Percentiles rank a stretch among this genome's conserved stretches.
These are phyloP conservation scores for Tragelaphus buxtoni DNA, from an alignment of 2,113 vertebrate species.

Conservation along the genomic window DNA sequence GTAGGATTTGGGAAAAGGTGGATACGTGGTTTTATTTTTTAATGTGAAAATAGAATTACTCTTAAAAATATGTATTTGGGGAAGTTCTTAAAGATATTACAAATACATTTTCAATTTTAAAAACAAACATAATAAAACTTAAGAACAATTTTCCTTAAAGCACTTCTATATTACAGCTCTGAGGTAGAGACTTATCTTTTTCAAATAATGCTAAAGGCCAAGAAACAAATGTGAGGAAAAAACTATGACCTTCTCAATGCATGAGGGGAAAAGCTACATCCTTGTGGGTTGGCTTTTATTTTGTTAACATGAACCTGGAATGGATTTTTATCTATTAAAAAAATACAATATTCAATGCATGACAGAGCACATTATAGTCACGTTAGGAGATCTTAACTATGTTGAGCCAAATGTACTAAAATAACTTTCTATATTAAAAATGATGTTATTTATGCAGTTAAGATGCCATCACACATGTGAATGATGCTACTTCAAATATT, in stretches of 20 bases:
- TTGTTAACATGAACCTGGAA: conserved; percentile 69
- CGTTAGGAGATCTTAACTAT: conserved; percentile 56
- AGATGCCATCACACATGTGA: conserved; percentile 65
- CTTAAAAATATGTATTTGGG: neutral
- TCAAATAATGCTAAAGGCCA: conserved; percentile 26
- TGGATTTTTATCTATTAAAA: conserved; percentile 73
- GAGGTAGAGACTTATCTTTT: neutral
- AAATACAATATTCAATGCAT: conserved; percentile 65
- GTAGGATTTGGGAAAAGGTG: neutral
- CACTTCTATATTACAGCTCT: neutral
- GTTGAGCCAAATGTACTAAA: conserved; percentile 63
- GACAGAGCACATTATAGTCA: conserved; percentile 66
- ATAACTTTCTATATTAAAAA: conserved; percentile 69
- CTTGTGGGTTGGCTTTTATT: conserved; percentile 64
- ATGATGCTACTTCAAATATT: conserved; percentile 73
- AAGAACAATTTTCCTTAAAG: conserved; percentile 15
- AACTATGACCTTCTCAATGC: conserved; percentile 41
- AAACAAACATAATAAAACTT: neutral
- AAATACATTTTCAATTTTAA: conserved; percentile 27
- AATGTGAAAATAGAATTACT: neutral
- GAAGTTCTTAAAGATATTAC: neutral
- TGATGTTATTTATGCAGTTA: conserved; percentile 61
- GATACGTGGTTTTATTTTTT: neutral
- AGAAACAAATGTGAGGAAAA: conserved; percentile 45
- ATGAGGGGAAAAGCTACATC: conserved; percentile 38